phyloP scores from a whole-genome alignment of 2,888 invertebrate species.

The Plagodis pulveraria region DNA sequence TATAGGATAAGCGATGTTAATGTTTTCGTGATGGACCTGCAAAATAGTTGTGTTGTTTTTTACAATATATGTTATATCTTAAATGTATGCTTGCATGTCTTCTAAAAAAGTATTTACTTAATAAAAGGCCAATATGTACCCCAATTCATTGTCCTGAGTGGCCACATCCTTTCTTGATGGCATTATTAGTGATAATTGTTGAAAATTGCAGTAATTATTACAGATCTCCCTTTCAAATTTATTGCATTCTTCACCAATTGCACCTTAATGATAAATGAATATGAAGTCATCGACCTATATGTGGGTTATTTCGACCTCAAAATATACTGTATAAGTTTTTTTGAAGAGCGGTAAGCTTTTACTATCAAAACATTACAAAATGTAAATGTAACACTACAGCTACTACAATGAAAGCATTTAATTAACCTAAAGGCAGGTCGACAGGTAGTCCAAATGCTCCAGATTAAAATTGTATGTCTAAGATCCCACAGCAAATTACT shows the following conservation, averaged over 20 bases:
- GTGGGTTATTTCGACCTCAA: slow-evolving; percentile 1
- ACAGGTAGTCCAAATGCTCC: slow-evolving; percentile 9
- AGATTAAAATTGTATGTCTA: slow-evolving; percentile 12
- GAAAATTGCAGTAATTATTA: slow-evolving; percentile 9
- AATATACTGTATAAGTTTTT: background rate
- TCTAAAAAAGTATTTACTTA: background rate
- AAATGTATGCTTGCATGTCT: too few relatives aligned
- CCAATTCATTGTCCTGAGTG: background rate
- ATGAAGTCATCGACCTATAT: slow-evolving; percentile 3
- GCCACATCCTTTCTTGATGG: background rate
- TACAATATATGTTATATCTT: too few relatives aligned
- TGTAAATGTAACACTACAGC: too few relatives aligned
- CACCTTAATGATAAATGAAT: background rate
- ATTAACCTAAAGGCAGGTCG: background rate
- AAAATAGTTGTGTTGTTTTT: too few relatives aligned
- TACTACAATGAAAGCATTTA: too few relatives aligned
- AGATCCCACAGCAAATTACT: too few relatives aligned
- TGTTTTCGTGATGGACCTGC: too few relatives aligned
- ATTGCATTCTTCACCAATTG: slow-evolving; percentile 5
- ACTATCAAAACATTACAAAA: too few relatives aligned
- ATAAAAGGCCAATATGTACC: background rate
- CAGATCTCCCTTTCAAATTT: slow-evolving; percentile 9
- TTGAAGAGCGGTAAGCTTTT: too few relatives aligned
- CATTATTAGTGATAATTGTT: slow-evolving; percentile 10
- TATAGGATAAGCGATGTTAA: too few relatives aligned